Evolutionary conservation across 2,113 vertebrate species (phyloP).

Genomic region (Podiceps cristatus): DNA sequence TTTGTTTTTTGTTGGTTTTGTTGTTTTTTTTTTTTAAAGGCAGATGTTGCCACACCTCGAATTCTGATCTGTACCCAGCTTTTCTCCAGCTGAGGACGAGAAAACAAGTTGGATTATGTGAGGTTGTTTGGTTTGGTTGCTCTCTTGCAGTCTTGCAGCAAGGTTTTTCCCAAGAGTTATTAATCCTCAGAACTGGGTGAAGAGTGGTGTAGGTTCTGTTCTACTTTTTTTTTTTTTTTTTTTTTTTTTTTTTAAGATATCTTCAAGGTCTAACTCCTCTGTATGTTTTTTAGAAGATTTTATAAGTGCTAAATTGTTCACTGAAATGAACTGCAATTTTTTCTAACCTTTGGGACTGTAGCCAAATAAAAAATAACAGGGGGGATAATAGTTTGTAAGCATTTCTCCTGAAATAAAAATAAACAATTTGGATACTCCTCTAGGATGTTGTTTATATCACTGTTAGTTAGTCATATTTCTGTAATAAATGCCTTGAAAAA

Average conservation of each 20-base stretch:
- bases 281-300: not conserved
- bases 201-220: fast-evolving
- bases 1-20: not conserved
- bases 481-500: not conserved
- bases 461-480: not conserved
- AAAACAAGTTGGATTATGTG: not conserved
- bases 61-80: not conserved
- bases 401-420: constrained; percentile 1
- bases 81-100: not conserved
- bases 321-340: not conserved
- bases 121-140: not conserved
- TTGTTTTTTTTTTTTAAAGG: not conserved
- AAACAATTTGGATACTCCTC: not conserved
- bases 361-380: not conserved
- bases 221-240: not conserved
- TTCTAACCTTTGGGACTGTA: not conserved
- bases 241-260: too few relatives aligned
- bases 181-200: not conserved
- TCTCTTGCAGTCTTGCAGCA: not conserved
- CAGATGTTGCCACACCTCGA: not conserved
- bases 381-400: not conserved
- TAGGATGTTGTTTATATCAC: not conserved
- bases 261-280: not conserved
- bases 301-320: not conserved
- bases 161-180: not conserved